Percentiles rank a stretch among this genome's conserved stretches.
phyloP scores from a whole-genome alignment of 1,140 invertebrate genomes.

The Probaryconus sp. region DNA sequence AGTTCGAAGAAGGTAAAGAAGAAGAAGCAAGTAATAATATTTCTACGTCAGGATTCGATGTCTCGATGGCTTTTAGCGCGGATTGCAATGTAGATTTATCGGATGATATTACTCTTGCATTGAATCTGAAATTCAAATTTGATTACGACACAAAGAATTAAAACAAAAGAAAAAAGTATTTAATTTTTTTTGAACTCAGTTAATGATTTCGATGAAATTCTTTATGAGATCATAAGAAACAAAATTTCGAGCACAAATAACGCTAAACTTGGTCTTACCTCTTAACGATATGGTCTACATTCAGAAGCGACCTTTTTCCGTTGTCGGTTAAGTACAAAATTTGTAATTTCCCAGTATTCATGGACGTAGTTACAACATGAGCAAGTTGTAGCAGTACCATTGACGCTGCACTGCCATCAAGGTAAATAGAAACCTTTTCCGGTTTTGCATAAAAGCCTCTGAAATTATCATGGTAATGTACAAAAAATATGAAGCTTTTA shows the following conservation, averaged over 20 bases:
- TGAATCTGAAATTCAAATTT: conserved; percentile 57
- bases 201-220: no score
- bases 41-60: conserved; percentile 51
- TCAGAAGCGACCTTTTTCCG: conserved; percentile 1
- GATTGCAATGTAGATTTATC: conserved; percentile 5
- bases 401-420: conserved; percentile 62
- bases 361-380: conserved; percentile 48
- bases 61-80: conserved; percentile 35
- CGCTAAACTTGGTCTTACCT: no score
- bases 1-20: conserved; percentile 40
- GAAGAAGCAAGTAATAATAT: conserved; percentile 60
- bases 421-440: conserved; percentile 57
- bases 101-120: conserved; percentile 38
- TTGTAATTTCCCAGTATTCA: conserved; percentile 40
- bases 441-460: conserved; percentile 63
- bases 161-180: no score
- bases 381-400: conserved; percentile 60
- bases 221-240: no score
- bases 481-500: neutral
- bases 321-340: conserved; percentile 28
- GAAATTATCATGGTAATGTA: conserved; percentile 18
- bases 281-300: conserved; percentile 44
- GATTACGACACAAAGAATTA: no score
- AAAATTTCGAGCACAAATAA: no score
- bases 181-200: no score